Percentiles rank a stretch among this genome's conserved stretches.
Conservation (phyloP, 2,888 invertebrate genomes). For the Spilosoma lubricipeda region DNA sequence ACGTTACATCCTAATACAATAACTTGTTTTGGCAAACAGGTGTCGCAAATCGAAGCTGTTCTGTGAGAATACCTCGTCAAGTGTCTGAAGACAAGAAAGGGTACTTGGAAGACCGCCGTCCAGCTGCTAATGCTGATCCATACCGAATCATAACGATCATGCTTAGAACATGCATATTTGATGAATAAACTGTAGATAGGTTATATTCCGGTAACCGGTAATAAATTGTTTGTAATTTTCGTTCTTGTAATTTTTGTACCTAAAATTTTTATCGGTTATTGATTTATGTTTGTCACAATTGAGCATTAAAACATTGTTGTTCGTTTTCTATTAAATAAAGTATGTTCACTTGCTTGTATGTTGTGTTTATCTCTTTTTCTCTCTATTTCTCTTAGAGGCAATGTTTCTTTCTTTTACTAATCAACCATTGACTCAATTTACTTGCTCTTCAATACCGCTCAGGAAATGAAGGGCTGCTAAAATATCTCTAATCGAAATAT, state of each 20-base stretch:
- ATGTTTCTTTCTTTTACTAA: too few species aligned
- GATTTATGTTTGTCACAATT: neutral
- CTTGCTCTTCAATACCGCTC: neutral
- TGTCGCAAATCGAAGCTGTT: constrained; percentile 96
- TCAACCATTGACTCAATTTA: neutral
- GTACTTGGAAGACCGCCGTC: constrained; percentile 97
- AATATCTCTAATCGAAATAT: neutral
- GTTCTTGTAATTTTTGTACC: neutral
- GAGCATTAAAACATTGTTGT: neutral
- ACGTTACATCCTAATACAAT: neutral
- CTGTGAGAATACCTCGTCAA: constrained; percentile 96
- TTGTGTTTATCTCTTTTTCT: neutral
- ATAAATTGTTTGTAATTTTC: neutral
- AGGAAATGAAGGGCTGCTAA: neutral
- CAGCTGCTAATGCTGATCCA: constrained; percentile 96
- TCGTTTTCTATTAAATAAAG: neutral
- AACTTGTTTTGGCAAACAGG: constrained; percentile 77
- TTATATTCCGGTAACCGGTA: neutral
- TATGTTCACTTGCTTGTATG: neutral
- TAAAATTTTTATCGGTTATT: too few species aligned
- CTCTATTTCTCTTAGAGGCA: too few species aligned
- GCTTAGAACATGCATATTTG: constrained; percentile 92
- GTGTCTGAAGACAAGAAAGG: constrained; percentile 97
- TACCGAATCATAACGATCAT: constrained; percentile 93
- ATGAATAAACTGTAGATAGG: constrained; percentile 86